Evolutionary conservation across 92 coral and sea anemone genomes (phyloP), one percentile per base, ranked within the genome.

Genomic region (Porites cylindrica): DNA sequence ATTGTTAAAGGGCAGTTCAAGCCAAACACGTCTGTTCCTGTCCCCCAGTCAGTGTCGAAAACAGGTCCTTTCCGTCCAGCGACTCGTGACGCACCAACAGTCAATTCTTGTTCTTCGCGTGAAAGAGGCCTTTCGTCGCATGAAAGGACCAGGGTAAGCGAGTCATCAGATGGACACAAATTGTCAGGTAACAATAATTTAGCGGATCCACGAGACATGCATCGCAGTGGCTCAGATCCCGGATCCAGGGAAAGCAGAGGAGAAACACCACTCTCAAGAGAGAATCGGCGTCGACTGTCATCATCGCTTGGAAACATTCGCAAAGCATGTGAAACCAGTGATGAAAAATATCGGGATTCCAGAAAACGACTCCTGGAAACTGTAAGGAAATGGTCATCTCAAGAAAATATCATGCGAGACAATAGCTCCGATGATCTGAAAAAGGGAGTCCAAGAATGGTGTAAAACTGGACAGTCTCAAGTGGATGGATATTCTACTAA

Each of bases 1-100:
- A 75, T 95, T 1, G 85, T 88, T 29, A 95, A 91, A 86, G 81
- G 87, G 18, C 96, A 95, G 10, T 89, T 93, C 13, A 91, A 91
- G 77, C 89, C 92, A 20, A 88, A 77, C 23, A 29, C 7, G 56
- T 58, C 91, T 9, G 21, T 77, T 3, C 51, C 82, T 8, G 69
- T 24, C 58, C 17, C 19, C 62, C 51, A 70, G 66, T 47, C 78
- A 8, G 19, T 32, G 17, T 63, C 66, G 50, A 90, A 91, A 76
- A 64, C 89, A 1, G 98, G 94, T 4, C 98, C 96, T 17, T 52
- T 83, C 60, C 87, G 87, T 20, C 80, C 79, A 6, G 74, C 87
- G 80, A 38, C 73, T 16, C 17, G 66, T 59, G 62, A 18, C 21
- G 38, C 58, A 54, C 68, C 68, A 11, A 76, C 92, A 6, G 64